A percentile compares a stretch with the other conserved stretches of the same genome.
These are phyloP conservation scores for Phrynocephalus forsythii DNA, from an alignment of 2,797 vertebrate species.

Conservation along the genomic window DNA sequence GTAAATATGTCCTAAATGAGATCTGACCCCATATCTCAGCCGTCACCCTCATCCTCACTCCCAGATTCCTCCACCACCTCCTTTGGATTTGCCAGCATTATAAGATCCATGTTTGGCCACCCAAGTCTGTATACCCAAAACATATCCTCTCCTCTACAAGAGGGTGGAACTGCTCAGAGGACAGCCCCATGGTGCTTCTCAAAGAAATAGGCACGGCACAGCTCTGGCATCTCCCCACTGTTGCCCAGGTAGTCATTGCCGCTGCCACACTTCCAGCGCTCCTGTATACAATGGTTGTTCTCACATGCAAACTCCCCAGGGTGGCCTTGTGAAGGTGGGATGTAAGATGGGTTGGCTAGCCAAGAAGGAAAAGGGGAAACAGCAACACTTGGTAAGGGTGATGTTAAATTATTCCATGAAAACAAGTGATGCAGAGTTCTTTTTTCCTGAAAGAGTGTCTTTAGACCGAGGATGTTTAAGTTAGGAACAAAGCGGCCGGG, in stretches of 20 bases:
- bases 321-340: conserved; percentile 94
- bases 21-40: no score
- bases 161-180: neutral
- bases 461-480: neutral
- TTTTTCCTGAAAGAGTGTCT: neutral
- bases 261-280: conserved; percentile 89
- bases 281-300: conserved; percentile 90
- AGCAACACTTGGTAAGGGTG: neutral
- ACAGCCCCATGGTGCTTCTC: no score
- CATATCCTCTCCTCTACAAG: neutral
- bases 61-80: neutral
- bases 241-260: conserved; percentile 90
- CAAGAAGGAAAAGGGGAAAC: conserved; percentile 33
- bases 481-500: no score
- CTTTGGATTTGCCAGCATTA: neutral
- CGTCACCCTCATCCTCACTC: neutral
- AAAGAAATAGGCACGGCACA: conserved; percentile 87
- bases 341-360: conserved; percentile 93
- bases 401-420: neutral
- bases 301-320: conserved; percentile 88
- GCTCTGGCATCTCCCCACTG: conserved; percentile 86
- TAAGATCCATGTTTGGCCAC: neutral
- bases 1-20: neutral
- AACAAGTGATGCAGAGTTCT: neutral
- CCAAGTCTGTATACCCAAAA: neutral